Evolutionary conservation across 1,140 invertebrate species (phyloP).

Genomic region (Drosophila pectinifera): DNA sequence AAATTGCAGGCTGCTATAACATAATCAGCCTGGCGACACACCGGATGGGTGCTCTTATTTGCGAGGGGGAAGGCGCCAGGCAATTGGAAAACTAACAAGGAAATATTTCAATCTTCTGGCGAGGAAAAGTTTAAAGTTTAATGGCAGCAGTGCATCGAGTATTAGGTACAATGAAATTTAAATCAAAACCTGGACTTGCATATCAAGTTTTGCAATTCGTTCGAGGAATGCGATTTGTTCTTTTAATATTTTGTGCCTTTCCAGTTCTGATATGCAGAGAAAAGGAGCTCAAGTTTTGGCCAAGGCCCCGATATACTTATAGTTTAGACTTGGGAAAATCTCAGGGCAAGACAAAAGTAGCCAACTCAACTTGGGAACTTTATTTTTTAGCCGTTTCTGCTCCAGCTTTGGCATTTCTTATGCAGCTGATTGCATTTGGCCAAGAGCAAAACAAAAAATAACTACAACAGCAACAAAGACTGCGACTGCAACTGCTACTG

Average conservation of each 20-base stretch:
- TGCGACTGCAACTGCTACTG: conserved; percentile 16
- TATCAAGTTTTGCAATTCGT: not conserved
- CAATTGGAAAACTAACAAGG: conserved; percentile 3
- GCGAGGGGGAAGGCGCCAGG: not conserved
- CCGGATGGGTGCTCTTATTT: conserved; percentile 5
- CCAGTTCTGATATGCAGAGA: conserved; percentile 36
- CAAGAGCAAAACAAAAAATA: conserved; percentile 30
- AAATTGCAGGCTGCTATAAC: conserved; percentile 41
- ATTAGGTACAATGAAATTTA: no score
- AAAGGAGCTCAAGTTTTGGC: conserved; percentile 26
- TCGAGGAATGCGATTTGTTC: conserved; percentile 20
- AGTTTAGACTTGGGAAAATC: conserved; percentile 52
- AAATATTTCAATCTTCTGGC: not conserved
- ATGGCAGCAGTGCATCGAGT: no score
- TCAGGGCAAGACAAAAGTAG: conserved; percentile 64
- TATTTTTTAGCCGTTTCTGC: conserved; percentile 27
- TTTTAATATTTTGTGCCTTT: conserved; percentile 7
- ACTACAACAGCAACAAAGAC: conserved; percentile 9
- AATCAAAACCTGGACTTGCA: not conserved
- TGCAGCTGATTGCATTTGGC: conserved; percentile 71
- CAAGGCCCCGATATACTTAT: conserved; percentile 42
- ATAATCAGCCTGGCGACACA: conserved; percentile 46
- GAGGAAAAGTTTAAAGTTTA: no score
- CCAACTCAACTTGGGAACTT: conserved; percentile 49
- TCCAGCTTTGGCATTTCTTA: conserved; percentile 52